Percentiles rank a stretch among this genome's conserved stretches.
phyloP scores from a whole-genome alignment of 2,113 vertebrate genomes.

The Etia nguti region DNA sequence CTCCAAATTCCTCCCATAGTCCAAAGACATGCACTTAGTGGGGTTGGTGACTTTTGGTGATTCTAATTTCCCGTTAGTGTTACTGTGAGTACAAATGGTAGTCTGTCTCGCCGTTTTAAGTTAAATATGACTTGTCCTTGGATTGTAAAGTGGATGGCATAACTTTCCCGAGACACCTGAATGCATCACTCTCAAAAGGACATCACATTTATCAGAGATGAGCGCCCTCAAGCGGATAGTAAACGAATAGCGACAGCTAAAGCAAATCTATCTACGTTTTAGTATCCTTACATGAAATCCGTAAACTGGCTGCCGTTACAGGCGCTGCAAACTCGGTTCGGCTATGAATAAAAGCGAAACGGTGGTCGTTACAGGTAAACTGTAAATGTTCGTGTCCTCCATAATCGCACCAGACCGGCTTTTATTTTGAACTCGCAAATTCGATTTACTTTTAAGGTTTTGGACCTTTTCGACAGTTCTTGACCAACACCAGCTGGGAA shows the following conservation, averaged over 20 bases:
- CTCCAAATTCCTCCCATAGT: not conserved
- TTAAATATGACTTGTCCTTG: not conserved
- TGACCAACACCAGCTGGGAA: constrained; percentile 83
- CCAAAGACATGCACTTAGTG: not conserved
- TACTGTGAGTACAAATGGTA: not conserved
- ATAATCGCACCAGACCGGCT: rapidly evolving
- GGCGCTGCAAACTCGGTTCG: not conserved
- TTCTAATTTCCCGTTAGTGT: not conserved
- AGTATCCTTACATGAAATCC: not conserved
- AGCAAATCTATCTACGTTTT: not conserved
- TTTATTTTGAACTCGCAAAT: not conserved
- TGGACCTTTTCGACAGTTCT: constrained; percentile 78
- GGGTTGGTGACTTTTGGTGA: not conserved
- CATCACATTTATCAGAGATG: not conserved
- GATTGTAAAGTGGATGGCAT: not conserved
- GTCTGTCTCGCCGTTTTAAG: rapidly evolving
- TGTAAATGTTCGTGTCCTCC: rapidly evolving
- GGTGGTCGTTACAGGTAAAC: constrained; percentile 54
- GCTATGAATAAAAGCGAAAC: constrained; percentile 6
- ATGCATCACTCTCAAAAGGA: not conserved
- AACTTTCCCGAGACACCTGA: not conserved
- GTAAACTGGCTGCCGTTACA: no score
- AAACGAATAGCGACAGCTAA: not conserved
- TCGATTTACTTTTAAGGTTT: constrained; percentile 49
- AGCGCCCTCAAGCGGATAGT: constrained; percentile 43